Percentiles rank a stretch among this genome's conserved stretches.
phyloP scores from a whole-genome alignment of 2,113 vertebrate genomes.

The Tichodroma muraria region DNA sequence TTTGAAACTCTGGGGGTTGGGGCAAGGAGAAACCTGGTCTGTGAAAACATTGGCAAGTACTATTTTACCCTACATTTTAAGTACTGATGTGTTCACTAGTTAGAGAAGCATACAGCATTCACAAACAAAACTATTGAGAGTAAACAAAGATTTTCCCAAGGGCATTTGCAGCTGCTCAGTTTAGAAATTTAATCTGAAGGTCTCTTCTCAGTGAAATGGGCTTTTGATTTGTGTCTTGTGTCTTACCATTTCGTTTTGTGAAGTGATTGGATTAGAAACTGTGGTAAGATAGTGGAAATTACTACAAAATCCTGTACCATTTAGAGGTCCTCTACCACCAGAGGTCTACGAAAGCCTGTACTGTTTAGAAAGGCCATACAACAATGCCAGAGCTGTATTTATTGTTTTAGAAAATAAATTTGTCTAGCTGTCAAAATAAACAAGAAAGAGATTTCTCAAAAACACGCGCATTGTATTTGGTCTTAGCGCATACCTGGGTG shows the following conservation, averaged over 20 bases:
- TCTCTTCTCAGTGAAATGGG: not conserved
- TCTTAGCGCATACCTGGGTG: not conserved
- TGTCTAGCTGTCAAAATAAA: not conserved
- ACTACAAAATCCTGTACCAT: not conserved
- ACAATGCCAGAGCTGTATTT: not conserved
- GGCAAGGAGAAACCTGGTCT: not conserved
- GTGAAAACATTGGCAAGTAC: not conserved
- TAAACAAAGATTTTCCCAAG: not conserved
- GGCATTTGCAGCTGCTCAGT: not conserved
- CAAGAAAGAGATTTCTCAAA: not conserved
- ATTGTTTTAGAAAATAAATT: not conserved
- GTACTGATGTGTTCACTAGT: not conserved
- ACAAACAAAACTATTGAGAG: not conserved
- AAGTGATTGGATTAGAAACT: not conserved
- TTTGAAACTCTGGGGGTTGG: not conserved
- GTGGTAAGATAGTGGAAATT: not conserved
- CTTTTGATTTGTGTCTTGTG: not conserved
- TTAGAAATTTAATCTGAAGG: not conserved
- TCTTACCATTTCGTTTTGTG: not conserved
- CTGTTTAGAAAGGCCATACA: not conserved
- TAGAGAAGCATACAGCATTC: not conserved
- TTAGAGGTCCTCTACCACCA: not conserved
- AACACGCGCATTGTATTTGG: not conserved
- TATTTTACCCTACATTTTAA: not conserved
- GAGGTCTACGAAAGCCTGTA: not conserved